Conservation (phyloP, 2,888 invertebrate genomes). For the Drosophila stalkeri region DNA sequence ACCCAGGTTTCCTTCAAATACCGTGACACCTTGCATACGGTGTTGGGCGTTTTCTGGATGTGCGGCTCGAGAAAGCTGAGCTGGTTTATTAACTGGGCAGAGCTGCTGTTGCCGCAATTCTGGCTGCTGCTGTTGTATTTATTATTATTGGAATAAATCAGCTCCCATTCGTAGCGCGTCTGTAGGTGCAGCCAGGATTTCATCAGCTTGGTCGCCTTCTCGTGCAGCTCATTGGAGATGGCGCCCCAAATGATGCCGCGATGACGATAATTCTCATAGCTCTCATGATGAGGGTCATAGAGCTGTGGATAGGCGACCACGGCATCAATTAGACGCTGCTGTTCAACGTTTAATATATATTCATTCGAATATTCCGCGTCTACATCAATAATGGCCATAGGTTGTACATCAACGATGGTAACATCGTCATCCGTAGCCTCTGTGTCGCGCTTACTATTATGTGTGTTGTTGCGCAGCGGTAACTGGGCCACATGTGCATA, state of each 20-base stretch:
- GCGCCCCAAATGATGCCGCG: conserved; percentile 81
- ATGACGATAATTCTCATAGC: conserved; percentile 61
- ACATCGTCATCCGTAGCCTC: conserved; percentile 15
- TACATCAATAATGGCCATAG: conserved; percentile 62
- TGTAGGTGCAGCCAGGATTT: conserved; percentile 75
- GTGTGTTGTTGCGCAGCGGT: conserved; percentile 14
- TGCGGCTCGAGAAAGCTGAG: conserved; percentile 61
- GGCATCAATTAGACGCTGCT: conserved; percentile 58
- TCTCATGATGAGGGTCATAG: conserved; percentile 55
- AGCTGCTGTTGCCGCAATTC: neutral
- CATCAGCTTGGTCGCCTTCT: conserved; percentile 82
- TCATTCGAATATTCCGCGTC: conserved; percentile 37
- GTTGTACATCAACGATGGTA: conserved; percentile 35
- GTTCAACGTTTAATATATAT: conserved; percentile 6
- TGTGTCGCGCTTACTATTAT: neutral
- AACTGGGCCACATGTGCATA: conserved; percentile 67
- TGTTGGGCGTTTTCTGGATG: conserved; percentile 47
- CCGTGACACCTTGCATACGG: conserved; percentile 72
- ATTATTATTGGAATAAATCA: neutral
- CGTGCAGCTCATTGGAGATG: conserved; percentile 72
- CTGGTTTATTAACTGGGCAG: conserved; percentile 40
- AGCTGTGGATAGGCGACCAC: conserved; percentile 74
- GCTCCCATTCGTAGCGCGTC: conserved; percentile 82
- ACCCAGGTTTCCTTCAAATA: conserved; percentile 63
- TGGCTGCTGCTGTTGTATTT: neutral